Evolutionary conservation across 2,888 invertebrate species (phyloP), one percentile per base, ranked within the genome.

Genomic region (Hesperia comma): DNA sequence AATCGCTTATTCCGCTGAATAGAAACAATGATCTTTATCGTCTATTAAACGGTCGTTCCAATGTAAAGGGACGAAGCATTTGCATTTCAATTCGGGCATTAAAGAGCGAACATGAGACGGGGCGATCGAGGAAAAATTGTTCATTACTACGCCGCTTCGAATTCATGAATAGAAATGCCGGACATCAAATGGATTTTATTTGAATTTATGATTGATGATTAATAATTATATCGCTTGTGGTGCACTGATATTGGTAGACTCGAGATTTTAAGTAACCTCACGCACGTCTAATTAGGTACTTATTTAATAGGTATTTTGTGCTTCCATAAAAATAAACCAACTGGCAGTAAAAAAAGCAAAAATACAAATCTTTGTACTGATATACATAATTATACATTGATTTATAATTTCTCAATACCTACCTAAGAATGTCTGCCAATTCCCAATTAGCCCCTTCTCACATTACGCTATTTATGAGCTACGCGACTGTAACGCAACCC

Each of bases 61-160:
- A 54, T 4, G 54, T 15, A 53, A 51, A 53, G 33, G 63, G 21
- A 43, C 46, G 14, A 51, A 63, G 54, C 71, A 82, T 82, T 83
- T 77, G 77, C 80, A 81, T 83, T 80, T 81, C 79, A 80, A 81
- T 79, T 76, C 70, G 75, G 72, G 75, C 79, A 78, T 81, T 80
- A 80, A 79, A 76, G 74, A 76, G 69, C 75, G 74, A 78, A 72
- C 72, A 73, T 72, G 77, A 74, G 77, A 79, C 74, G 77, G 33
- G 32, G 17, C 49, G 32, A 80, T 82, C 70, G 77, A 72, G 76
- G 77, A 75, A 80, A 82, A 82, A 80, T 79, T 78, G 73, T 75
- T 77, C 75, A 77, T 77, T 77, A 78, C 74, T 71, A 69, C 60
- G 75, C 72, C 61, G 75, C 72, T 75, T 77, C 79, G 80, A 82